A percentile compares a stretch with the other conserved stretches of the same genome.
phyloP scores from a whole-genome alignment of 2,113 vertebrate species.

The Mionectes macconnelli region DNA sequence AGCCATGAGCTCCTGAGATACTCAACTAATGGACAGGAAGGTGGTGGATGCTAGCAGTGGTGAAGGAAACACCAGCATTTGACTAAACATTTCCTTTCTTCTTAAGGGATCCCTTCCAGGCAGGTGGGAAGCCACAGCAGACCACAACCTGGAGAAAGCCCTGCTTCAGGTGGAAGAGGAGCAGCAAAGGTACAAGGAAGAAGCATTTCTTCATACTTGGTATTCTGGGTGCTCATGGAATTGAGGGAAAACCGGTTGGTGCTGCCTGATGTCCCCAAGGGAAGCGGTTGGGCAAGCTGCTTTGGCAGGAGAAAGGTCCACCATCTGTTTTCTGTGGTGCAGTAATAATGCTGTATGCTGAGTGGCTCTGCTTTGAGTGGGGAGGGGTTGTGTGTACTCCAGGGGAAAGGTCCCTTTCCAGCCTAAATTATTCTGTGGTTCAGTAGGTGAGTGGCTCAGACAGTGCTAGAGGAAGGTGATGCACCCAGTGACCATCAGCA shows the following conservation, averaged over 20 bases:
- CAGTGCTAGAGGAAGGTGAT: not conserved
- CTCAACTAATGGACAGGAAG: fast-evolving
- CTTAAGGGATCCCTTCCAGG: constrained; percentile 51
- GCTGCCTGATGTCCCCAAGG: not conserved
- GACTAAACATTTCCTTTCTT: not conserved
- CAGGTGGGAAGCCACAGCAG: constrained; percentile 71
- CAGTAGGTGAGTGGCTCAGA: not conserved
- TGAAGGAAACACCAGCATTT: not conserved
- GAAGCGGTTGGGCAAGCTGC: not conserved
- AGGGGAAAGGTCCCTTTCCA: not conserved
- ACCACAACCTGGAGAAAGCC: constrained; percentile 81
- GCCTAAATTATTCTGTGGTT: not conserved
- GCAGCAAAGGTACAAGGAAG: constrained; percentile 81
- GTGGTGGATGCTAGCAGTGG: not conserved
- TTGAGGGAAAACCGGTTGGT: not conserved
- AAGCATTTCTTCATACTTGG: not conserved
- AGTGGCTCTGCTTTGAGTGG: not conserved
- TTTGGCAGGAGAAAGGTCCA: not conserved
- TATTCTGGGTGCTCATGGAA: not conserved
- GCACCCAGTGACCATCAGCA: not conserved
- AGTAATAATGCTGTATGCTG: not conserved
- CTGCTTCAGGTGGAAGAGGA: constrained; percentile 87
- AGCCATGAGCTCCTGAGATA: not conserved
- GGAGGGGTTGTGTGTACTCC: not conserved
- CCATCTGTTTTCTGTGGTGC: not conserved